These are phyloP conservation scores for Drosophila neoperkinsi DNA, from an alignment of 2,888 invertebrate genomes.

Conservation along the genomic window DNA sequence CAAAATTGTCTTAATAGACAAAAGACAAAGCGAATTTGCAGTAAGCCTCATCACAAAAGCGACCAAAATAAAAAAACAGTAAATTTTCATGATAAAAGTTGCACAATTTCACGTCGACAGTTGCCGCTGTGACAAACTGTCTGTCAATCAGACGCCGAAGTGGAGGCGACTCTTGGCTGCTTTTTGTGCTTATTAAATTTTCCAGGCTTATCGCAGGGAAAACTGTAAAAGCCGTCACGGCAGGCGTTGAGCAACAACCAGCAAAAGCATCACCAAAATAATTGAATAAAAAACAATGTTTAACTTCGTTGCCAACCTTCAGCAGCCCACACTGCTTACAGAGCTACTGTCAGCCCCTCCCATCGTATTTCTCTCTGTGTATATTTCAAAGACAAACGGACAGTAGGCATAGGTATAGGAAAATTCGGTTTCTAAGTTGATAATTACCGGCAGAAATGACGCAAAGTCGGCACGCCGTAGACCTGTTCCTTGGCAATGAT, in stretches of 20 bases:
- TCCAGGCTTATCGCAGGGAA: conserved; percentile 62
- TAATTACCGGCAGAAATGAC: conserved; percentile 88
- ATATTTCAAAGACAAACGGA: conserved; percentile 41
- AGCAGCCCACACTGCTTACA: conserved; percentile 40
- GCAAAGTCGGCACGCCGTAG: conserved; percentile 87
- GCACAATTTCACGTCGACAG: conserved; percentile 1
- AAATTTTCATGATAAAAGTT: conserved; percentile 25
- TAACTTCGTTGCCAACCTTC: conserved; percentile 65
- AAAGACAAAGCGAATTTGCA: conserved; percentile 6
- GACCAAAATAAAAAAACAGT: conserved; percentile 35
- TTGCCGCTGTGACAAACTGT: conserved; percentile 61
- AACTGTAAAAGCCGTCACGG: conserved; percentile 51
- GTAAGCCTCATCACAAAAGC: conserved; percentile 33
- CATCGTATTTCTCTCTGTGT: not conserved
- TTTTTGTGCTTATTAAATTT: conserved; percentile 72
- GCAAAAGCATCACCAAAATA: conserved; percentile 57
- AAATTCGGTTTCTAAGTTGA: conserved; percentile 40
- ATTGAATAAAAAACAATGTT: conserved; percentile 72
- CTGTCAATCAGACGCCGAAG: conserved; percentile 50
- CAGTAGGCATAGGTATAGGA: conserved; percentile 12
- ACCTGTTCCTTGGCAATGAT: conserved; percentile 83
- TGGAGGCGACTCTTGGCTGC: conserved; percentile 27
- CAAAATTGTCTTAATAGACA: conserved; percentile 26
- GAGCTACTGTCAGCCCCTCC: conserved; percentile 23
- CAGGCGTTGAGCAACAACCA: conserved; percentile 54